Percentiles rank a stretch among this genome's conserved stretches.
Conservation (phyloP, 2,113 vertebrate species). For the Amphiprion ocellaris region DNA sequence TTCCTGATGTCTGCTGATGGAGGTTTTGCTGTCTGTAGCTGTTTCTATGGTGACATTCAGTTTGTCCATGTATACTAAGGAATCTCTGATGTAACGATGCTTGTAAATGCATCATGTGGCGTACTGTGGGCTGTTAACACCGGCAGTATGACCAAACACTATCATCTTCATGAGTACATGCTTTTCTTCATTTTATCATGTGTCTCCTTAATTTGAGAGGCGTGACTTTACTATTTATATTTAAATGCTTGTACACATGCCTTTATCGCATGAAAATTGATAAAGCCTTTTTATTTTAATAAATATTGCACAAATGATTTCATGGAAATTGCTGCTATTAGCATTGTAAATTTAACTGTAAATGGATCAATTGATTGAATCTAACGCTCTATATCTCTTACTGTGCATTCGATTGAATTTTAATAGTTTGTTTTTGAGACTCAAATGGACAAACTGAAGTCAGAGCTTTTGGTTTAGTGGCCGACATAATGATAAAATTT, state of each 20-base stretch:
- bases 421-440: slow-evolving; percentile 10
- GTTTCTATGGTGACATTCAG: slow-evolving; percentile 16
- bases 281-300: slow-evolving; percentile 56
- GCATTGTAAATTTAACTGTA: slow-evolving; percentile 68
- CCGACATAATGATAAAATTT: slow-evolving; percentile 25
- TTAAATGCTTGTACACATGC: slow-evolving; percentile 64
- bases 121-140: slow-evolving; percentile 1
- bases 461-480: slow-evolving; percentile 34
- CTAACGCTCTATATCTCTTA: slow-evolving; percentile 28
- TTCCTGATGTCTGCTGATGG: neutral
- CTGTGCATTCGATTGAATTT: slow-evolving; percentile 24
- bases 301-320: slow-evolving; percentile 78
- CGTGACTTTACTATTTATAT: slow-evolving; percentile 69
- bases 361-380: slow-evolving; percentile 43
- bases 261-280: slow-evolving; percentile 63
- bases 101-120: slow-evolving; percentile 19
- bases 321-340: slow-evolving; percentile 76
- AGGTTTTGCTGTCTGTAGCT: neutral
- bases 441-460: slow-evolving; percentile 17
- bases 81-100: neutral
- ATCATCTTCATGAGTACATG: slow-evolving; percentile 11
- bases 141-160: slow-evolving; percentile 31
- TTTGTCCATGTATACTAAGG: neutral
- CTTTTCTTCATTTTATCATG: slow-evolving; percentile 41
- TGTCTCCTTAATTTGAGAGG: slow-evolving; percentile 33